Percentiles rank a stretch among this genome's conserved stretches.
These are phyloP conservation scores for Nematostella vectensis DNA, from an alignment of 92 coral and sea anemone genomes.

Conservation along the genomic window DNA sequence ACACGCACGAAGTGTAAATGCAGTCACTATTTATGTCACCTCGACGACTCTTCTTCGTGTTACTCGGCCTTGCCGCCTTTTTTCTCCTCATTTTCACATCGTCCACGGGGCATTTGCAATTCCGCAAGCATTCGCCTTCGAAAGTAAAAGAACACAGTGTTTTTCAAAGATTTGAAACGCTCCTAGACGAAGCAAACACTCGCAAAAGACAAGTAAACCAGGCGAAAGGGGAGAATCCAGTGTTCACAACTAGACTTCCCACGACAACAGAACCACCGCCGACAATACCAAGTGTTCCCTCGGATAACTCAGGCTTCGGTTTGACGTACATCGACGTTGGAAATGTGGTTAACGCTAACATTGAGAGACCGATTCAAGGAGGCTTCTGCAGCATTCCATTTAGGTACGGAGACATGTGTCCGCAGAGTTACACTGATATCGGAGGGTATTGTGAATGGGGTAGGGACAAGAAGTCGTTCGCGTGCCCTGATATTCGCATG, in stretches of 20 bases:
- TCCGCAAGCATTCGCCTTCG: background rate
- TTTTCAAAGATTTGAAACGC: constrained; percentile 8
- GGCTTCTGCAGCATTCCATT: constrained; percentile 21
- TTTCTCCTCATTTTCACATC: background rate
- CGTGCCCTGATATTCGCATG: constrained; percentile 32
- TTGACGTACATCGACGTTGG: constrained; percentile 19
- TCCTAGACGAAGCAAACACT: constrained; percentile 9
- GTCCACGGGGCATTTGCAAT: background rate
- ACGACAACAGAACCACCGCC: background rate
- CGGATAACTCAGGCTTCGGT: constrained; percentile 6
- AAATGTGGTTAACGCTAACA: constrained; percentile 12
- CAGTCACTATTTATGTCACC: too few species aligned
- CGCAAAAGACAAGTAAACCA: background rate
- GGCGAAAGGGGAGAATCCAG: background rate
- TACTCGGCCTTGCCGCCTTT: background rate
- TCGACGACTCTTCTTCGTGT: background rate
- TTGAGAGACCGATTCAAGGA: constrained; percentile 10
- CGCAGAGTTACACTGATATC: constrained; percentile 18
- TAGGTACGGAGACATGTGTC: constrained; percentile 27
- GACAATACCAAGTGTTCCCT: constrained; percentile 15
- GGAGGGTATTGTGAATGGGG: constrained; percentile 27
- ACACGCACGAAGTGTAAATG: too few species aligned
- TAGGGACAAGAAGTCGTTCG: constrained; percentile 1
- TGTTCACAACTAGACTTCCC: background rate
- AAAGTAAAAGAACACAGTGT: constrained; percentile 12